phyloP scores from a whole-genome alignment of 2,797 vertebrate species.

The Dendrocincla fuliginosa region DNA sequence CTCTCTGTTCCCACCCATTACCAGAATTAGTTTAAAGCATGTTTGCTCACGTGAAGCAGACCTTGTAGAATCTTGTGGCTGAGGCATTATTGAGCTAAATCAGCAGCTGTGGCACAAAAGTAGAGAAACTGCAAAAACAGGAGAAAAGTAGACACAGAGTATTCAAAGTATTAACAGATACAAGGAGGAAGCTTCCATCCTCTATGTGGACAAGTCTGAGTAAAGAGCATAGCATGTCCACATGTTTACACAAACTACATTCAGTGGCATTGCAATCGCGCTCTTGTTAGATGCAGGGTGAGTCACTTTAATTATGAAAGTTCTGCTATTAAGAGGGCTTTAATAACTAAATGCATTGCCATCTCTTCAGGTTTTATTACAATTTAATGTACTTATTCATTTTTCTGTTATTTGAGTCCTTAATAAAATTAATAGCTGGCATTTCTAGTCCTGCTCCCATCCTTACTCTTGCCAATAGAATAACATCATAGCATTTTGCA shows the following conservation, averaged over 20 bases:
- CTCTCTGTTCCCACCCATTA: not conserved
- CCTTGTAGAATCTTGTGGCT: not conserved
- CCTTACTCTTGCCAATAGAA: conserved; percentile 10
- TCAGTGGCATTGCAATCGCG: not conserved
- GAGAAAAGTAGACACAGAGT: not conserved
- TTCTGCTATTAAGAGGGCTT: not conserved
- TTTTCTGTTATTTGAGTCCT: conserved; percentile 28
- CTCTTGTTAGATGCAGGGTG: not conserved
- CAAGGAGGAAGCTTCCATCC: not conserved
- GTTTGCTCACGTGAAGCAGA: not conserved
- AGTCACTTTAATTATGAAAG: conserved; percentile 22
- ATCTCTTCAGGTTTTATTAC: conserved; percentile 28
- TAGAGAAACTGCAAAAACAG: not conserved
- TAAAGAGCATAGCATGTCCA: not conserved
- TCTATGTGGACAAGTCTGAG: not conserved
- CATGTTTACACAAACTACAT: not conserved
- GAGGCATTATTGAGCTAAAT: not conserved
- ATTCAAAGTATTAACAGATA: not conserved
- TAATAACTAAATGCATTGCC: conserved; percentile 14
- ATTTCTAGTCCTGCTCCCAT: not conserved
- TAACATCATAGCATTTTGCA: conserved; percentile 35
- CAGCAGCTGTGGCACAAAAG: not conserved
- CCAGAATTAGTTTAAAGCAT: not conserved
- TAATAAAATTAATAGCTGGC: conserved; percentile 36
- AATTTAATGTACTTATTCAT: conserved; percentile 29